Conservation (phyloP, 2,797 vertebrate species). For the Delichon dasypus region DNA sequence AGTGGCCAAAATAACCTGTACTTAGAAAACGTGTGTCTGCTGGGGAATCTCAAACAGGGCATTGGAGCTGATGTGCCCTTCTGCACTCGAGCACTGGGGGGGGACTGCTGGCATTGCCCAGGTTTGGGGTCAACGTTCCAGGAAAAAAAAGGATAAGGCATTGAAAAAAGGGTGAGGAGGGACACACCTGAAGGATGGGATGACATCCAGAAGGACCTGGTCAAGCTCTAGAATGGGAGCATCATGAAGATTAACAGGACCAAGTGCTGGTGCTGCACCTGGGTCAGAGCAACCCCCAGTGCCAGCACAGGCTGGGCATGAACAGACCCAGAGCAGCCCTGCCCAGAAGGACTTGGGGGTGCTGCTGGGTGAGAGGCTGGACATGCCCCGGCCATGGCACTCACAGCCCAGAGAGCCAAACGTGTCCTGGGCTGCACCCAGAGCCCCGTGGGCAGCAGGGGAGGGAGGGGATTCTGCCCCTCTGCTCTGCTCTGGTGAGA, state of each 20-base stretch:
- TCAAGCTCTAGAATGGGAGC: background rate
- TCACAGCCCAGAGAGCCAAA: no score
- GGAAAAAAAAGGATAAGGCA: background rate
- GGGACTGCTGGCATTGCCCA: background rate
- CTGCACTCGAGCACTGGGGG: fast-evolving
- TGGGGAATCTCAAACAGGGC: background rate
- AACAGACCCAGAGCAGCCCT: background rate
- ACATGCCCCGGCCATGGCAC: background rate
- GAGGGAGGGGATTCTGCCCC: no score
- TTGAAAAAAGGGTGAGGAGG: background rate
- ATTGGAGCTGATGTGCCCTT: background rate
- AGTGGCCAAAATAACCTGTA: background rate
- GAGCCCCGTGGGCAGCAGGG: no score
- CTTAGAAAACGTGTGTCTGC: background rate
- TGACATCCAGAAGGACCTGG: background rate
- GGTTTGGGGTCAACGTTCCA: background rate
- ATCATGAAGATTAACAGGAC: fast-evolving
- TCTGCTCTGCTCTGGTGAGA: no score
- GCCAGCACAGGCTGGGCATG: background rate
- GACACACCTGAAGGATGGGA: background rate
- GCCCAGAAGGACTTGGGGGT: background rate
- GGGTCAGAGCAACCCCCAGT: fast-evolving
- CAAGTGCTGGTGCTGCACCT: background rate
- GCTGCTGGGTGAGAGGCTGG: background rate
- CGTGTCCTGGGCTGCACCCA: no score